Base-by-base conservation (phyloP, 2,113 vertebrate species). In the Brachyhypopomus occidentalis region DNA sequence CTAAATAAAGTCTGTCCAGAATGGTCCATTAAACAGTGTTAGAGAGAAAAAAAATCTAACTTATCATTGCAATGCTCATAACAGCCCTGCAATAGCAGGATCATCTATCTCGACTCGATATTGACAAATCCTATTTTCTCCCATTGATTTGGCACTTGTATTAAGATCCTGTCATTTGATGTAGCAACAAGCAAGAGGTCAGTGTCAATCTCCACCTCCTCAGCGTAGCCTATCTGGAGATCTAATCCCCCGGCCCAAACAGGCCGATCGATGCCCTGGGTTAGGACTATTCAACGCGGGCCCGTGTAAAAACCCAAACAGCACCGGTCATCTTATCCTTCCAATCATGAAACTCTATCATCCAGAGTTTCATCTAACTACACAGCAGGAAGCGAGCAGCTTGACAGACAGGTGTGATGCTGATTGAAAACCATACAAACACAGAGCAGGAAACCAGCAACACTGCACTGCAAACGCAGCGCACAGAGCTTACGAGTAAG, bases 341-440 rank as follows among this genome's bases (percentile, higher is more conserved):
- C 66, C 76, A 83, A 77, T 72, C 82, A 82, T 84, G 60, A 72
- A 70, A 75, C 63, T 88, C 60, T 63, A 67, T 89, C 81, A 80
- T 64, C 86, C 81, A 87, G 87, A 88, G 87, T 87, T 89, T 90
- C 73, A 0, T 1, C 83, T 84, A 86, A 72, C 85, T 55, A 7
- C 30, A 84, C 30, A 59, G 55, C 64, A 55, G 48, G 55, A 36
- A 27, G 16, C 2, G 4, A 90, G 92, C 91, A 88, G 59, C 48
- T 48, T 16, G 23, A 48, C 48, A 52, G 20, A 60, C 60, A 19
- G 56, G 67, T 34, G 30, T 6, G 67, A 45, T 52, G 14, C n/a
- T 62, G 63, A 38, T 30, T 20, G 23, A 72, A 12, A 75, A 23
- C 41, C 19, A 72, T 55, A 83, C 69, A 77, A 8, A 64, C 58